phyloP scores from a whole-genome alignment of 2,797 vertebrate genomes.

The Semaprochilodus insignis region DNA sequence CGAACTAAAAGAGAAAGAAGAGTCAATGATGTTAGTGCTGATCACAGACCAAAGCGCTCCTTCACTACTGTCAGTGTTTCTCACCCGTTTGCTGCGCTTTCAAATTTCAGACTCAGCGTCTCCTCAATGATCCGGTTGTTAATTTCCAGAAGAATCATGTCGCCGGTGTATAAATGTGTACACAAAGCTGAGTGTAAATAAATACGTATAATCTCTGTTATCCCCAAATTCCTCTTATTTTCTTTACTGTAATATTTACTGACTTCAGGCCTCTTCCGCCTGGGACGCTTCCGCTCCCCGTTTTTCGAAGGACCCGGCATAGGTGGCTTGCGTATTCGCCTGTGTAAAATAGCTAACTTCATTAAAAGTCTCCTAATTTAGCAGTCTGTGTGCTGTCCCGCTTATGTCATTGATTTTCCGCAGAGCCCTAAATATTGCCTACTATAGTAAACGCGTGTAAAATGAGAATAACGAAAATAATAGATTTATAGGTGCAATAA shows the following conservation, averaged over 20 bases:
- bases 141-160: constrained; percentile 98
- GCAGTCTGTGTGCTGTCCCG: no score
- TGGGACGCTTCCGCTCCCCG: background rate
- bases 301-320: background rate
- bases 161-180: constrained; percentile 47
- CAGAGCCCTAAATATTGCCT: no score
- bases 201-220: background rate
- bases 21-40: no score
- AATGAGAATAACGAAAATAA: no score
- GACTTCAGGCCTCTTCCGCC: constrained; percentile 4
- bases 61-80: constrained; percentile 50
- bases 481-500: no score
- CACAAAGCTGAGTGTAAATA: constrained; percentile 4
- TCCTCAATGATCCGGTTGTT: constrained; percentile 98
- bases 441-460: no score
- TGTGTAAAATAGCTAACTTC: background rate
- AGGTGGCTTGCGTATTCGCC: background rate
- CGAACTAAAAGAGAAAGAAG: no score
- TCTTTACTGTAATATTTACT: background rate
- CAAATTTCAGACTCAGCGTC: constrained; percentile 93
- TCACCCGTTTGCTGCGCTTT: constrained; percentile 94
- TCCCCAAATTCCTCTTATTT: background rate
- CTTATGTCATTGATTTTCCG: no score
- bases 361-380: background rate
- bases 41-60: no score